phyloP scores from a whole-genome alignment of 2,113 vertebrate genomes.

The Noturus placidus region DNA sequence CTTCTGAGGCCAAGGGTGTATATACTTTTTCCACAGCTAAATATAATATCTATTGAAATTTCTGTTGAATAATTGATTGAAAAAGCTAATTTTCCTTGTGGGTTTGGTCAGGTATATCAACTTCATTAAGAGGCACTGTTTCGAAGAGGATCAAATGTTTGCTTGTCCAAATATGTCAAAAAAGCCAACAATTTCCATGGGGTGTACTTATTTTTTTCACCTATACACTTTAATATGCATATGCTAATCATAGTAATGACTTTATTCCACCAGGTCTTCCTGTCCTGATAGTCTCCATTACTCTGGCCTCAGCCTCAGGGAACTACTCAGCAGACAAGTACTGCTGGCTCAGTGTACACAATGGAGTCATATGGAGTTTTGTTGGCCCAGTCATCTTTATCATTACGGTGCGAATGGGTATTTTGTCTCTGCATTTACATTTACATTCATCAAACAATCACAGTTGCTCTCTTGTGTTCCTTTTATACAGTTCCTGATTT shows the following conservation, averaged over 20 bases:
- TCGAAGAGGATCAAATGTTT: no score
- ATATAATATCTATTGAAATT: no score
- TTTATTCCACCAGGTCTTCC: slow-evolving; percentile 69
- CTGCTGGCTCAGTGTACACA: slow-evolving; percentile 79
- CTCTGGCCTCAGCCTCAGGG: slow-evolving; percentile 73
- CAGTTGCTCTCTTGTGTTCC: neutral
- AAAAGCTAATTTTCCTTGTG: no score
- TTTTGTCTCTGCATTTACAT: neutral
- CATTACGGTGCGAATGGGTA: slow-evolving; percentile 70
- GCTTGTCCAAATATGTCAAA: no score
- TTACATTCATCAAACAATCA: neutral
- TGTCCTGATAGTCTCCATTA: slow-evolving; percentile 76
- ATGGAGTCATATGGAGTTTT: slow-evolving; percentile 78
- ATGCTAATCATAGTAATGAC: neutral
- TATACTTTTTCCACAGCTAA: no score
- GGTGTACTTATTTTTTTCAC: no score
- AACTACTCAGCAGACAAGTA: slow-evolving; percentile 73
- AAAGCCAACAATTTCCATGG: no score
- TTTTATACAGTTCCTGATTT: neutral
- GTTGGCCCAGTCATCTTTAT: slow-evolving; percentile 79
- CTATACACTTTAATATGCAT: neutral
- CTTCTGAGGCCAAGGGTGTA: no score
- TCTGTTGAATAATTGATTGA: no score
- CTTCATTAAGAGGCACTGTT: no score
- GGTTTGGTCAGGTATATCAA: no score